phyloP scores from a whole-genome alignment of 2,888 invertebrate genomes.

The Aporophyla nigra region DNA sequence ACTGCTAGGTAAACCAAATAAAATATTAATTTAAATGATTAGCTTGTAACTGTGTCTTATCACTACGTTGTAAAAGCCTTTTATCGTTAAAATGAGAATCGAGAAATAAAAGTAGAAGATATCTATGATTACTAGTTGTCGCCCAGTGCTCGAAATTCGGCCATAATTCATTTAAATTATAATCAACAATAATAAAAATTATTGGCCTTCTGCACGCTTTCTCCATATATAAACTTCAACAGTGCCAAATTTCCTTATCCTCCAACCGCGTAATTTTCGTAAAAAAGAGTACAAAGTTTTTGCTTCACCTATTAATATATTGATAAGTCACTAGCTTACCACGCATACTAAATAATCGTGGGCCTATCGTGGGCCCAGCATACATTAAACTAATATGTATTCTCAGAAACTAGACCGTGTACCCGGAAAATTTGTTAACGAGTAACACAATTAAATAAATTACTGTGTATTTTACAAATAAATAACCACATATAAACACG shows the following conservation, averaged over 20 bases:
- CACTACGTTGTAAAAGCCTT: neutral
- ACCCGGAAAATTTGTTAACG: neutral
- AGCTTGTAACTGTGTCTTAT: neutral
- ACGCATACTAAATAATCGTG: neutral
- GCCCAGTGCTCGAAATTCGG: too few species aligned
- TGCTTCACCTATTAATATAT: too few species aligned
- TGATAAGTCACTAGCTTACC: too few species aligned
- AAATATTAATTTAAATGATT: neutral
- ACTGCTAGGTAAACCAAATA: neutral
- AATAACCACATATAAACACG: neutral
- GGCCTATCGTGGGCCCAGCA: too few species aligned
- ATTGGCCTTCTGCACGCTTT: too few species aligned
- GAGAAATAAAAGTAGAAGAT: neutral
- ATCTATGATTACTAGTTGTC: too few species aligned
- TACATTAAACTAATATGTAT: neutral
- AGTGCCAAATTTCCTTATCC: too few species aligned
- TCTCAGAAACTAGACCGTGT: neutral
- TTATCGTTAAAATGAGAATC: neutral
- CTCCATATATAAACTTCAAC: too few species aligned
- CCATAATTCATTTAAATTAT: too few species aligned
- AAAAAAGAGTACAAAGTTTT: too few species aligned
- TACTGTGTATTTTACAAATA: neutral
- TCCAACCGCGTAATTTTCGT: too few species aligned
- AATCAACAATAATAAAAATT: too few species aligned
- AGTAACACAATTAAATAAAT: conserved; percentile 1